Conservation (phyloP, 1,140 invertebrate genomes). For the Nomia melanderi region DNA sequence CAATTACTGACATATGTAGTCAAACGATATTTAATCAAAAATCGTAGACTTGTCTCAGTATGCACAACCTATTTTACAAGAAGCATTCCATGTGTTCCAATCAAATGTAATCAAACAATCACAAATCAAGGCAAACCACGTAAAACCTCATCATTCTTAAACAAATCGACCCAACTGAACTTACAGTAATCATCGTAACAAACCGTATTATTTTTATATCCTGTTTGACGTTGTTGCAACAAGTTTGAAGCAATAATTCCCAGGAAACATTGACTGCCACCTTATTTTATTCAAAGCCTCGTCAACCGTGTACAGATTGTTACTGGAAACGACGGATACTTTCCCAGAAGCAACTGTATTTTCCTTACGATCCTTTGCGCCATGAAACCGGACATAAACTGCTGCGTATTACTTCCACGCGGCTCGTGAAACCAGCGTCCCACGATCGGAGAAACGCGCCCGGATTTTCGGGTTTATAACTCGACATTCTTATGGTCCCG, state of each 20-base stretch:
- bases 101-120: too few species aligned
- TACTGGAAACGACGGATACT: not conserved
- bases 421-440: constrained; percentile 38
- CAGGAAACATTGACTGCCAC: not conserved
- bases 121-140: too few species aligned
- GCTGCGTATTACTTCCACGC: constrained; percentile 50
- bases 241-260: not conserved
- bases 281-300: constrained; percentile 17
- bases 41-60: not conserved
- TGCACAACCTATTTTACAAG: too few species aligned
- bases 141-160: too few species aligned
- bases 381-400: constrained; percentile 56
- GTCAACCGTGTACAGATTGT: constrained; percentile 15
- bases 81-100: too few species aligned
- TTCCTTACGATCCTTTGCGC: constrained; percentile 54
- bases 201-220: too few species aligned
- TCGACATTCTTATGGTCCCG: constrained; percentile 2
- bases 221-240: not conserved
- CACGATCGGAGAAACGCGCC: constrained; percentile 46
- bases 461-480: constrained; percentile 35
- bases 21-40: too few species aligned
- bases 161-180: too few species aligned
- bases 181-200: too few species aligned
- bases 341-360: constrained; percentile 46
- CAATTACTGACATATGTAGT: too few species aligned